Evolutionary conservation across 2,113 vertebrate species (phyloP).

Genomic region (Eidolon helvum): DNA sequence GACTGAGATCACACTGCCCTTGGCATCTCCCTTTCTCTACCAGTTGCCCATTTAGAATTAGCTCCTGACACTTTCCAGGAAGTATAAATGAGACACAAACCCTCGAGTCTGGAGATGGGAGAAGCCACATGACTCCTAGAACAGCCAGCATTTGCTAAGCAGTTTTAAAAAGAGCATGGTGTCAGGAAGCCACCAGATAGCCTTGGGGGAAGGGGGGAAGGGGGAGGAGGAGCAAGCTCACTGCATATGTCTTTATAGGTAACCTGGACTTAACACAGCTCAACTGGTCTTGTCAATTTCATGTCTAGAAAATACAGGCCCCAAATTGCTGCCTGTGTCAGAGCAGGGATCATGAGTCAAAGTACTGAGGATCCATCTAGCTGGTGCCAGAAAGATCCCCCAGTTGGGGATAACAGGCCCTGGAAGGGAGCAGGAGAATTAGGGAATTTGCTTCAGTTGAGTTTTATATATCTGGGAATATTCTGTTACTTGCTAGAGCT

Average conservation of each 20-base stretch:
- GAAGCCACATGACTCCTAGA: background rate
- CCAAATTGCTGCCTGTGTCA: background rate
- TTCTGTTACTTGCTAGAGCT: background rate
- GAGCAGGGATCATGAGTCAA: background rate
- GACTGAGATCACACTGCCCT: background rate
- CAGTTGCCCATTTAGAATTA: background rate
- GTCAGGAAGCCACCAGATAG: background rate
- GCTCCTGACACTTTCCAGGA: slow-evolving; percentile 50
- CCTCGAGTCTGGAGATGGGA: background rate
- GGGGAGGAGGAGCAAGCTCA: too few species aligned
- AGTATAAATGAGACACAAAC: background rate
- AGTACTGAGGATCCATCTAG: background rate
- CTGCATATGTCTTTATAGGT: background rate
- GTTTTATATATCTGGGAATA: slow-evolving; percentile 6
- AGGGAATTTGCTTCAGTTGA: background rate
- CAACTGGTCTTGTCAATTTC: background rate
- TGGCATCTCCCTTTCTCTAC: background rate
- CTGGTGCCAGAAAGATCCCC: background rate
- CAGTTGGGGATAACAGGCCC: background rate
- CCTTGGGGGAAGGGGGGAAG: too few species aligned
- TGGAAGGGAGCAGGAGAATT: background rate
- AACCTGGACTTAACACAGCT: background rate
- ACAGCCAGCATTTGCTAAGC: background rate
- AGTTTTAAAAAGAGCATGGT: background rate
- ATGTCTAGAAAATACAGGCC: background rate